Conservation (phyloP, 2,888 invertebrate species). For the Tineola bisselliella region DNA sequence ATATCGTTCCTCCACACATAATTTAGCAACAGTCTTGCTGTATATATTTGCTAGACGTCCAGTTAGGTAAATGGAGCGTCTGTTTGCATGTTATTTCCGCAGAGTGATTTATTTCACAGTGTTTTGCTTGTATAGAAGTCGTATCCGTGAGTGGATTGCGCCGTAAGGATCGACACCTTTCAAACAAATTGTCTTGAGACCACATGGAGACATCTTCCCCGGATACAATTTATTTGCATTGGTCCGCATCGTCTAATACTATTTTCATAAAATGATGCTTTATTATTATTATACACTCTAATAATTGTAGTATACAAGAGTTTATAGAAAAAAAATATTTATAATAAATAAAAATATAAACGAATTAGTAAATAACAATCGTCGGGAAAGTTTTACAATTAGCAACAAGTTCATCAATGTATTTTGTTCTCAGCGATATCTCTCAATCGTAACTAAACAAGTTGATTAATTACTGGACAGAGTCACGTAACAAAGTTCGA, state of each 20-base stretch:
- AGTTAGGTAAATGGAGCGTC: constrained; percentile 39
- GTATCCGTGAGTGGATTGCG: constrained; percentile 59
- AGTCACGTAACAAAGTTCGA: constrained; percentile 31
- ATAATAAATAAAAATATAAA: background rate
- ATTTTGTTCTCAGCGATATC: constrained; percentile 4
- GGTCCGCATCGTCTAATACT: background rate
- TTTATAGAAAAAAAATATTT: background rate
- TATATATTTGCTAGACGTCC: constrained; percentile 24
- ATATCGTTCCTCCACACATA: background rate
- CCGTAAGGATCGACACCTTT: constrained; percentile 48
- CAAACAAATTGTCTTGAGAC: constrained; percentile 66
- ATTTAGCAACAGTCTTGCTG: background rate
- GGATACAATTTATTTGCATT: background rate
- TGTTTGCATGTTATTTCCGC: constrained; percentile 35
- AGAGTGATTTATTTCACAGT: constrained; percentile 41
- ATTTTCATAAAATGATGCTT: too few species aligned
- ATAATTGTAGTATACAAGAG: background rate
- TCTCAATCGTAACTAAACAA: constrained; percentile 16
- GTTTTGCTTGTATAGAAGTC: constrained; percentile 37
- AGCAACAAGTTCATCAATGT: constrained; percentile 21
- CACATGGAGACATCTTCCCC: constrained; percentile 29
- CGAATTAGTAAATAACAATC: background rate
- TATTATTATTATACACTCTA: too few species aligned
- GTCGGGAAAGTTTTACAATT: constrained; percentile 41
- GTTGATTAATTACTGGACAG: constrained; percentile 17